These are phyloP conservation scores for Limnodromus scolopaceus DNA, from an alignment of 2,797 vertebrate species.

Conservation along the genomic window DNA sequence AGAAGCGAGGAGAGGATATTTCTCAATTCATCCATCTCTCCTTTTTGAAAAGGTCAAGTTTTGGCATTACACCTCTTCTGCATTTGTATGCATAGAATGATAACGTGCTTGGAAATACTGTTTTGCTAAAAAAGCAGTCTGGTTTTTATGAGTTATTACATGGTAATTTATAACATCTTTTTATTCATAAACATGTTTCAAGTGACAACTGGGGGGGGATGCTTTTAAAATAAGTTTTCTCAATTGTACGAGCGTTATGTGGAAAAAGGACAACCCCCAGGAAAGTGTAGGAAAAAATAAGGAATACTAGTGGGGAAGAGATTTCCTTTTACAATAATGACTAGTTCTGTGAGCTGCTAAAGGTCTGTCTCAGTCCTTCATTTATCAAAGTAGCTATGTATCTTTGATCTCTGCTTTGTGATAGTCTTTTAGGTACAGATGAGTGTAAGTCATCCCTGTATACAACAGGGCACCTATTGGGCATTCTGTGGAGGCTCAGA, in stretches of 20 bases:
- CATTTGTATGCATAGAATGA: neutral
- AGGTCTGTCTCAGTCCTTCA: neutral
- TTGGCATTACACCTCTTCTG: neutral
- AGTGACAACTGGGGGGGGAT: neutral
- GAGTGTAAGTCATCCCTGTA: neutral
- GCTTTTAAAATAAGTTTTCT: neutral
- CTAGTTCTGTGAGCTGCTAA: neutral
- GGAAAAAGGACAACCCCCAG: neutral
- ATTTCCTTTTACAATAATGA: neutral
- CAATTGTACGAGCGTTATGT: neutral
- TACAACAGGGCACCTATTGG: neutral
- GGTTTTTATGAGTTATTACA: neutral
- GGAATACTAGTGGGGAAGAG: neutral
- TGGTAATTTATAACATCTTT: neutral
- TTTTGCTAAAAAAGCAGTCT: neutral
- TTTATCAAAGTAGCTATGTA: neutral
- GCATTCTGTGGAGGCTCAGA: neutral
- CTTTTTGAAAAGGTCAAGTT: slow-evolving; percentile 14
- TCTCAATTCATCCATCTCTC: neutral
- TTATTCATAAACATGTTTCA: neutral
- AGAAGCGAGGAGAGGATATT: neutral
- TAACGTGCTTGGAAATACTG: neutral
- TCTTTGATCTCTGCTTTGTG: neutral
- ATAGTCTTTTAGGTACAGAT: neutral
- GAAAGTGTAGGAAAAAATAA: neutral